Conservation (phyloP, 2,888 invertebrate genomes). For the Stenolophus ochropezus region DNA sequence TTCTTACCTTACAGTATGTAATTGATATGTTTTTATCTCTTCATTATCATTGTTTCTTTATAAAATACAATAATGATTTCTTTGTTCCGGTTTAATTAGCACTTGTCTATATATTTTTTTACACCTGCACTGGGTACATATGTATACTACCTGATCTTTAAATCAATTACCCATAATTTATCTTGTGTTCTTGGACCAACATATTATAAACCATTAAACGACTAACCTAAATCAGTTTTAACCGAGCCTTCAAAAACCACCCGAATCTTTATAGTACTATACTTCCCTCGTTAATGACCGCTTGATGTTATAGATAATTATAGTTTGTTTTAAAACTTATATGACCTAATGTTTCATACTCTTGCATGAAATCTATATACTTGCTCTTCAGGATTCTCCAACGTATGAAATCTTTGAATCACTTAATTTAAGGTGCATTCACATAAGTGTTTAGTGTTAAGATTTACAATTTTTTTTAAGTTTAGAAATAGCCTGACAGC, state of each 20-base stretch:
- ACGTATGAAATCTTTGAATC: background rate
- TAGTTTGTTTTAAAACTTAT: background rate
- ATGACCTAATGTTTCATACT: background rate
- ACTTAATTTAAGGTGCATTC: no score
- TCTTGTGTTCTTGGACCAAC: conserved; percentile 64
- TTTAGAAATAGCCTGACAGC: no score
- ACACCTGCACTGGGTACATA: conserved; percentile 65
- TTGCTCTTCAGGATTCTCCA: background rate
- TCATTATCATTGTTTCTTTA: conserved; percentile 59
- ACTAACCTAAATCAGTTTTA: background rate
- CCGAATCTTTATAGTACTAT: background rate
- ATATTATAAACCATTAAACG: conserved; percentile 2
- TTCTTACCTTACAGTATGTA: conserved; percentile 59
- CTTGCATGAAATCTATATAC: background rate
- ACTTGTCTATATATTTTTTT: conserved; percentile 66
- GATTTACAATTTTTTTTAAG: no score
- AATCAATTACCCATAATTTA: conserved; percentile 63
- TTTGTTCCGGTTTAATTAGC: conserved; percentile 61
- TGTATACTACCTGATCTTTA: conserved; percentile 64
- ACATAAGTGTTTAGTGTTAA: no score
- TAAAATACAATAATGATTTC: conserved; percentile 62
- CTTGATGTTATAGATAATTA: background rate
- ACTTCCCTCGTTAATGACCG: background rate
- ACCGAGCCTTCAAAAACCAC: background rate
- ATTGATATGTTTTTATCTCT: conserved; percentile 50